phyloP scores from a whole-genome alignment of 1,140 invertebrate species.

The Marisa cornuarietis region DNA sequence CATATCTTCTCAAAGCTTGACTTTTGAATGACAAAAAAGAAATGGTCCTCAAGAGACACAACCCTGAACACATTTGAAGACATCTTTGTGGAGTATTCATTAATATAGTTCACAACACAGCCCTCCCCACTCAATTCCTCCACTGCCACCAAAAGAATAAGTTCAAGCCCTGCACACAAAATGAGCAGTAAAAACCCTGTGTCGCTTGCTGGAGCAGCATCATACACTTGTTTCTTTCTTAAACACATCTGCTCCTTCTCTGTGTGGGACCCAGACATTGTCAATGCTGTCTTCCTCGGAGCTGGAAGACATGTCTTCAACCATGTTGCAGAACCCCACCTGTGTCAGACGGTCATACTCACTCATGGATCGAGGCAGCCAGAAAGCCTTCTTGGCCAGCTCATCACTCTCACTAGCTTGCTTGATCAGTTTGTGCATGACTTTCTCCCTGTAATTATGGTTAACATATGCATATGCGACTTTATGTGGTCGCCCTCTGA shows the following conservation, averaged over 20 bases:
- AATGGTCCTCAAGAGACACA: no score
- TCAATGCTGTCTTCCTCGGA: constrained; percentile 47
- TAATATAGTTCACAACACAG: no score
- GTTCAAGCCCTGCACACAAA: no score
- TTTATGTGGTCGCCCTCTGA: constrained; percentile 44
- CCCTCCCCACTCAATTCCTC: no score
- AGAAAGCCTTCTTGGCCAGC: constrained; percentile 46
- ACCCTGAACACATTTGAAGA: no score
- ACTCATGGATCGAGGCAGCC: constrained; percentile 53
- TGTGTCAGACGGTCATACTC: constrained; percentile 51
- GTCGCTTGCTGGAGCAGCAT: not conserved
- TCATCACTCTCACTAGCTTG: constrained; percentile 47
- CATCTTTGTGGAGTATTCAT: no score
- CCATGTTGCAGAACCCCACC: constrained; percentile 42
- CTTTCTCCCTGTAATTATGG: constrained; percentile 56
- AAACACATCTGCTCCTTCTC: constrained; percentile 42
- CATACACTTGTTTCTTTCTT: constrained; percentile 63
- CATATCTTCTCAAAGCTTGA: no score
- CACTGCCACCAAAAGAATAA: no score
- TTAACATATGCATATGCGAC: constrained; percentile 61
- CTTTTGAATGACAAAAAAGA: no score
- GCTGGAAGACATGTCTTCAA: constrained; percentile 45
- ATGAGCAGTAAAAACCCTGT: not conserved
- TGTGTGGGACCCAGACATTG: constrained; percentile 58
- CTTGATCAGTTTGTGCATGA: constrained; percentile 54